Conservation (phyloP, 1,140 invertebrate genomes). For the Aphaenogaster rudis region DNA sequence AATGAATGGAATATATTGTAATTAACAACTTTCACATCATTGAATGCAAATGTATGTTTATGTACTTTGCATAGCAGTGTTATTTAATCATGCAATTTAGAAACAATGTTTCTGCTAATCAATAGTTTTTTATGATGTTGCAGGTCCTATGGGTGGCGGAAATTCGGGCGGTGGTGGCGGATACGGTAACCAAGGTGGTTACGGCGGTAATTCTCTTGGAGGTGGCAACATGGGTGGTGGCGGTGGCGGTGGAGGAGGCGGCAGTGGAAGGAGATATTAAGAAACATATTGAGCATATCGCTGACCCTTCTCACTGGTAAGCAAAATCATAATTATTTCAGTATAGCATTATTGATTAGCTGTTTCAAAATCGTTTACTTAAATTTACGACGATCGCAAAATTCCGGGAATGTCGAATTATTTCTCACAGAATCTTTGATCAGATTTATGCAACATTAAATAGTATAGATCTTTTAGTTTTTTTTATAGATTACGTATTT, state of each 20-base stretch:
- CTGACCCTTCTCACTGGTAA: slow-evolving; percentile 79
- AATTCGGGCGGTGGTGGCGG: slow-evolving; percentile 87
- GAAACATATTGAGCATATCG: slow-evolving; percentile 24
- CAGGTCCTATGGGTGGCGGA: slow-evolving; percentile 83
- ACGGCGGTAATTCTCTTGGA: slow-evolving; percentile 81
- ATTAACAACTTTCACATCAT: background rate
- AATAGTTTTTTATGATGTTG: slow-evolving; percentile 58
- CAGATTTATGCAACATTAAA: background rate
- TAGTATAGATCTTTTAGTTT: background rate
- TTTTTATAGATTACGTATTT: slow-evolving; percentile 9
- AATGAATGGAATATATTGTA: background rate
- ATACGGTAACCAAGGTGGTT: slow-evolving; percentile 85
- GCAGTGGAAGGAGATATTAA: slow-evolving; percentile 84
- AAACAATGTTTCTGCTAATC: slow-evolving; percentile 13
- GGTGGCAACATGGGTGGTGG: slow-evolving; percentile 84
- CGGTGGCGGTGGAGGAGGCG: slow-evolving; percentile 72
- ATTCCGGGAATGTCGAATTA: background rate
- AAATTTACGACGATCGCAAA: background rate
- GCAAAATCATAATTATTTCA: slow-evolving; percentile 61
- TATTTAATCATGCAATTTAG: background rate
- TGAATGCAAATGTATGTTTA: background rate
- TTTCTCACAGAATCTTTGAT: background rate
- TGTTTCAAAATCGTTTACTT: background rate
- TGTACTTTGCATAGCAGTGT: background rate
- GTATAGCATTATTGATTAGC: background rate